Base-by-base conservation (phyloP, 2,113 vertebrate species). In the Pardalotus punctatus region DNA sequence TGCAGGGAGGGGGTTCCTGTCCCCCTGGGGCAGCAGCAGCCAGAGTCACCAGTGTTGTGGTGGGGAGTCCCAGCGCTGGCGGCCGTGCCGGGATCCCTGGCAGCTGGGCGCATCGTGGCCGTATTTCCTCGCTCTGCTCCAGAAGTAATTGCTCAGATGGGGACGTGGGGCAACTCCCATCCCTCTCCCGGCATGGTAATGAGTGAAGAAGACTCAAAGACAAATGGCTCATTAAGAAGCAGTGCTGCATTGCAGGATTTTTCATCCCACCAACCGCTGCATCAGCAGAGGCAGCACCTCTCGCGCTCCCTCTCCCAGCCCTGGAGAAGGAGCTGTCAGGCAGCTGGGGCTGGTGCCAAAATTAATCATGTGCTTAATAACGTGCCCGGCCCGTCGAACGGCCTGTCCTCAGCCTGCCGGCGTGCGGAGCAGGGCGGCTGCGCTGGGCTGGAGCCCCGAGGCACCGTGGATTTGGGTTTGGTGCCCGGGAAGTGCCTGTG, bases 211-310 rank as follows among this genome's bases (percentile, higher is more conserved):
- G 96, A 51, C 93, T 96, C 96, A 95, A 96, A 97, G 97, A 97
- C 96, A 97, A 98, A 97, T 97, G 97, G 97, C 94, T 98, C 97
- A 97, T 98, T 98, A 98, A 97, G 97, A 97, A 97, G 97, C 96
- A 97, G 97, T 98, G 96, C 97, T 97, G 97, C 96, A 97, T 97
- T 97, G 97, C 97, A 97, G 97, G 95, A 97, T 97, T 96, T 98
- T 96, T 97, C 94, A 88, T 90, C 93, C 93, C 94, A 94, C 97
- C 96, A 96, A 96, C 96, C 91, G 96, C 97, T 96, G 96, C 96
- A 95, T 97, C 97, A 97, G 97, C 97, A 97, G 91, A 95, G 93
- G 94, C 95, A 96, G 93, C 93, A 88, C 95, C 96, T 96, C 96
- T 95, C 48, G 3, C 53, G 29, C 88, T 97, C 65, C 53, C 89